Evolutionary conservation across 1,140 invertebrate genomes (phyloP).

Genomic region (Cryptotermes secundus): DNA sequence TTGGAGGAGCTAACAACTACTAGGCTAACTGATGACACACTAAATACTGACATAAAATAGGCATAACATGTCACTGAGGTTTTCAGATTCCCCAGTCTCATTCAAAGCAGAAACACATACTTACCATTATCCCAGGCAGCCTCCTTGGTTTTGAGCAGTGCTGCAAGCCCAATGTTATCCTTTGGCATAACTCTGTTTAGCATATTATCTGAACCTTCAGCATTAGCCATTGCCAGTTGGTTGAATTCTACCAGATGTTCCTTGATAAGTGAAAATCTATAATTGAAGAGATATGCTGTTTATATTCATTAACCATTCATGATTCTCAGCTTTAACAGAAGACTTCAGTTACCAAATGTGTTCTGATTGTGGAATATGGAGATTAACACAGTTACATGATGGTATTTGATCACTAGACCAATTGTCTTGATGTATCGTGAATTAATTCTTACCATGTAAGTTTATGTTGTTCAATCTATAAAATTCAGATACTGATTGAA

Average conservation of each 20-base stretch:
- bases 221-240: constrained; percentile 96
- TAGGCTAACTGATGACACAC: not conserved
- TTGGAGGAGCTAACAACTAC: not conserved
- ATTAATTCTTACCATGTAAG: no score
- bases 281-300: constrained; percentile 32
- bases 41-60: not conserved
- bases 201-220: constrained; percentile 98
- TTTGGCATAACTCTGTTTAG: constrained; percentile 99
- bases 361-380: no score
- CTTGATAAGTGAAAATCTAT: constrained; percentile 90
- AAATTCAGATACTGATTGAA: no score
- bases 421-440: no score
- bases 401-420: no score
- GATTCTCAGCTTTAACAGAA: no score
- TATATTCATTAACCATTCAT: no score
- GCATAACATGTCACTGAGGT: not conserved
- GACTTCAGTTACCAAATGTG: no score
- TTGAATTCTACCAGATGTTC: constrained; percentile 98
- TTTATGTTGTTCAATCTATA: no score
- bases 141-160: constrained; percentile 90
- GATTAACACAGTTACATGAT: no score
- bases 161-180: constrained; percentile 97
- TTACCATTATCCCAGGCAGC: constrained; percentile 74
- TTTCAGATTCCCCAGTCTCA: not conserved
- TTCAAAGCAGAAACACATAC: not conserved